Base-by-base conservation (phyloP, 2,888 invertebrate genomes). In the Pandemis cinnamomeana region DNA sequence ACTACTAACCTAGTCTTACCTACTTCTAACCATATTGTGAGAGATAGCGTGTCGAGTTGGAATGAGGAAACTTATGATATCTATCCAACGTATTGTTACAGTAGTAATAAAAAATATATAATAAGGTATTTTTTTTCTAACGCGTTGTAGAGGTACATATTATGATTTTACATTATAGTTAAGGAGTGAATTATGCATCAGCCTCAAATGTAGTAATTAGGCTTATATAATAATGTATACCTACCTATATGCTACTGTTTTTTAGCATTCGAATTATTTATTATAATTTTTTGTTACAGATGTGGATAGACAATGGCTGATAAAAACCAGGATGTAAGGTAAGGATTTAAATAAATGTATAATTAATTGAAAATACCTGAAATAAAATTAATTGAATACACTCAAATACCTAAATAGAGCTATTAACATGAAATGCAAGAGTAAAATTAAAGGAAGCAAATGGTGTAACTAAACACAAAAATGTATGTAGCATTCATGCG, bases 281-380 rank as follows among this genome's bases (percentile, higher is more conserved):
- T 36, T 55, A 8, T 2, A 20, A 8, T 55, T 7, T 55, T 87
- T 86, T 72, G 81, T 90, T 90, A 66, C 91, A 91, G 91, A 83
- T 89, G 72, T 79, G 84, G 77, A 86, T 86, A 79, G 90, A 89
- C 78, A 83, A 81, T 77, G 89, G 89, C 82, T 89, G 82, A 89
- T 60, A 67, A 58, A 60, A 63, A 51, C 6, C 55, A 11, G 13
- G 60, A 73, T 68, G 60, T 78, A 78, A 81, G 81, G 81, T 84
- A 79, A 80, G 78, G n/a, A 46, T 8, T 7, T 8, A 20, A 44
- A 20, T 63, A 46, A 11, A 41, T 36, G 11, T 41, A 55, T 2
- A 42, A 55, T 15, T 64, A 58, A 13, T 41, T 71, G 7, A 10
- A n/a, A 15, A 5, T 27, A 36, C 11, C 5, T 36, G 6, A 60